Conservation (phyloP, 2,113 vertebrate species). For the Theropithecus gelada region DNA sequence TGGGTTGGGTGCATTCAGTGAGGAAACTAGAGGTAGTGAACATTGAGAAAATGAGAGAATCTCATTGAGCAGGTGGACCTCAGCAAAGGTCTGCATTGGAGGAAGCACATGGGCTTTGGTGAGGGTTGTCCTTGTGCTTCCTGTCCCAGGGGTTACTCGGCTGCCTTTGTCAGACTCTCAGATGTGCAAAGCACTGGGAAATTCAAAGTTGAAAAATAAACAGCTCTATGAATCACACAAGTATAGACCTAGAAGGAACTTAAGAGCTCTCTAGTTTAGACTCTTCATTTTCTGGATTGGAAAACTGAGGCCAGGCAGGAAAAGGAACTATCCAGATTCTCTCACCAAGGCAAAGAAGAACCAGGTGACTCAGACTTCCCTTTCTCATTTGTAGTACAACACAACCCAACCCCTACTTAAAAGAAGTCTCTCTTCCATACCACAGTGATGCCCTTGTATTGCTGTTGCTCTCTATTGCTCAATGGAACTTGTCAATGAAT, state of each 20-base stretch:
- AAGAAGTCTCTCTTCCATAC: neutral
- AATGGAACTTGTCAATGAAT: neutral
- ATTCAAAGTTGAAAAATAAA: neutral
- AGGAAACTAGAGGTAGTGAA: conserved; percentile 19
- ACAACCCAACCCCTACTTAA: neutral
- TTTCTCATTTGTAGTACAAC: neutral
- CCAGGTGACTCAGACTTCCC: neutral
- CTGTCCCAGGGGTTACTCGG: neutral
- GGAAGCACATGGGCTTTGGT: neutral
- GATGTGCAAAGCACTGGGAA: neutral
- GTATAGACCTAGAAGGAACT: neutral
- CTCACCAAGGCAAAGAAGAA: neutral
- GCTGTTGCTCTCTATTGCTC: neutral
- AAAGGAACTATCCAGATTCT: neutral
- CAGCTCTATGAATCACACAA: neutral
- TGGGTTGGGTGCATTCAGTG: neutral
- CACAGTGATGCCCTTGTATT: neutral
- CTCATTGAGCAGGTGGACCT: neutral
- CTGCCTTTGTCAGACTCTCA: neutral
- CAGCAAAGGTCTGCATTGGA: neutral
- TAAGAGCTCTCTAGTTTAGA: neutral
- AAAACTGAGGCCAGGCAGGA: neutral
- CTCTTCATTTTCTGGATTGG: neutral
- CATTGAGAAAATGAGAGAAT: neutral
- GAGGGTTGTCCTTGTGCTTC: neutral